phyloP scores from a whole-genome alignment of 2,113 vertebrate species.

The Tricholaema leucomelas region DNA sequence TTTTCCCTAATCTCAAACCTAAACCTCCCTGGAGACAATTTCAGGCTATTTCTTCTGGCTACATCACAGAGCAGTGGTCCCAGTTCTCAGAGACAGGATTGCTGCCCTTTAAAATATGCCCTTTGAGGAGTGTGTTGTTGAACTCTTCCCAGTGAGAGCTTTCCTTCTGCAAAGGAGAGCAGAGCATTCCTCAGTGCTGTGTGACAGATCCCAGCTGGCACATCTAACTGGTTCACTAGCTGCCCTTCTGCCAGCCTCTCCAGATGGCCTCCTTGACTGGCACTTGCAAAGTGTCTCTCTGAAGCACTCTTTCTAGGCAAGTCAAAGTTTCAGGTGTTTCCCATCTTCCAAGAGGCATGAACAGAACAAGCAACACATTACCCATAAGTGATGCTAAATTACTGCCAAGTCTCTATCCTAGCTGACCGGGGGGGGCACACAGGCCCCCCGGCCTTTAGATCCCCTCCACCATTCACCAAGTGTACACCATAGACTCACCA shows the following conservation, averaged over 20 bases:
- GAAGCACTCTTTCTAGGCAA: not conserved
- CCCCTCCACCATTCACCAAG: too few species aligned
- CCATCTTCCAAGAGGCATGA: not conserved
- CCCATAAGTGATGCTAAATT: too few species aligned
- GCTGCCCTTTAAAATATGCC: not conserved
- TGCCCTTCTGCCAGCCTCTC: slow-evolving; percentile 63
- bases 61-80: rapidly evolving
- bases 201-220: slow-evolving; percentile 65
- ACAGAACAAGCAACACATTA: not conserved
- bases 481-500: too few species aligned
- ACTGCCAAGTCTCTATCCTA: too few species aligned
- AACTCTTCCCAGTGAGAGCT: not conserved
- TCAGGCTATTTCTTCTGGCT: too few species aligned
- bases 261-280: slow-evolving; percentile 46
- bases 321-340: not conserved
- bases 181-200: slow-evolving; percentile 14
- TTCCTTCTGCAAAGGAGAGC: not conserved
- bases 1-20: too few species aligned
- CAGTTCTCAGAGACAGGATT: not conserved
- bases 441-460: too few species aligned
- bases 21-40: too few species aligned
- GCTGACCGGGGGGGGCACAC: too few species aligned
- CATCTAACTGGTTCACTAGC: slow-evolving; percentile 65
- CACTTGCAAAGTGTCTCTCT: slow-evolving; percentile 32
- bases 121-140: not conserved